These are phyloP conservation scores for Merops nubicus DNA, from an alignment of 2,113 vertebrate genomes.

Conservation along the genomic window DNA sequence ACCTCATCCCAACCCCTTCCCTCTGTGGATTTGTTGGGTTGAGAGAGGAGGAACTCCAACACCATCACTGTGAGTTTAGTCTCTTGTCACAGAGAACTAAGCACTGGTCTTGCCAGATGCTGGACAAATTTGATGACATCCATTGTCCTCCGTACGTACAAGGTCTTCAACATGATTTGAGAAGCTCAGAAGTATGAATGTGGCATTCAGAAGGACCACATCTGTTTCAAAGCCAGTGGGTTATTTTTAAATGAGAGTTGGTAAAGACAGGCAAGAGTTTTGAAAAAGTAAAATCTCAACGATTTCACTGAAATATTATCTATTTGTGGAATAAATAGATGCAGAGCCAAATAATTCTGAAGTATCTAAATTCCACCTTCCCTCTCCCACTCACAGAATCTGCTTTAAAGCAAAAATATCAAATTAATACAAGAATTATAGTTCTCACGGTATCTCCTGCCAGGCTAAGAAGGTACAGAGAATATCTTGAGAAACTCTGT, in stretches of 20 bases:
- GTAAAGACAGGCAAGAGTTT: background rate
- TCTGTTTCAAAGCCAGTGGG: background rate
- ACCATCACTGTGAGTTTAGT: background rate
- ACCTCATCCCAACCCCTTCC: background rate
- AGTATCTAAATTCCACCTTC: slow-evolving; percentile 48
- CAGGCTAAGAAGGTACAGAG: slow-evolving; percentile 17
- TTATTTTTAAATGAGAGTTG: background rate
- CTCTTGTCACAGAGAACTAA: background rate
- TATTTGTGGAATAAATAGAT: slow-evolving; percentile 52
- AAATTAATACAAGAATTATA: slow-evolving; percentile 44
- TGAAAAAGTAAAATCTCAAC: background rate
- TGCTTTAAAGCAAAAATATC: slow-evolving; percentile 42
- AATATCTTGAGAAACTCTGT: slow-evolving; percentile 22
- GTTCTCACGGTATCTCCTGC: slow-evolving; percentile 24
- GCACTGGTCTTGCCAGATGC: background rate
- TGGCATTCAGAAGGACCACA: background rate
- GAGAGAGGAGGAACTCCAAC: background rate
- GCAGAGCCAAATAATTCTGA: background rate
- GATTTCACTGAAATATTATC: slow-evolving; percentile 38
- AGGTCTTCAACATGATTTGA: background rate
- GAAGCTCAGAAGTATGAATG: background rate
- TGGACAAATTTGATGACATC: background rate
- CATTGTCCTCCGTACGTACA: background rate
- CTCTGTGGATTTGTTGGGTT: rapidly evolving
- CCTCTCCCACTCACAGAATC: slow-evolving; percentile 54